Conservation (phyloP, 2,888 invertebrate species). For the Lasioglossum marginatum region DNA sequence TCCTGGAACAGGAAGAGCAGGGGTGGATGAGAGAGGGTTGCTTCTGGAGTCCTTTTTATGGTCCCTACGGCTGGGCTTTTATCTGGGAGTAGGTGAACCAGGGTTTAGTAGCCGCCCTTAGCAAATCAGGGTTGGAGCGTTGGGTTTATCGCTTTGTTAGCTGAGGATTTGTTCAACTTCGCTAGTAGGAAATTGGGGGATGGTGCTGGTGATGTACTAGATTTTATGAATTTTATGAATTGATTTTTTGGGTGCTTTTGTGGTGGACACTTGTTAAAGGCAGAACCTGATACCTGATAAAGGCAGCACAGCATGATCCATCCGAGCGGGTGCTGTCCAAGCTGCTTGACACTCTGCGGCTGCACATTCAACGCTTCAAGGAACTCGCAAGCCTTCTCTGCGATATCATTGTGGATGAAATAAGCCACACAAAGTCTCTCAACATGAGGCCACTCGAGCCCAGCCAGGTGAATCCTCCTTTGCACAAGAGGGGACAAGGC, state of each 20-base stretch:
- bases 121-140: background rate
- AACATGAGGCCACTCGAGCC: constrained; percentile 85
- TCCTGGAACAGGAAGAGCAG: constrained; percentile 60
- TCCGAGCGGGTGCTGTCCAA: constrained; percentile 86
- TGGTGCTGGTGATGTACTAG: background rate
- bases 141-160: background rate
- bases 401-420: constrained; percentile 84
- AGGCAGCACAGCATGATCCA: constrained; percentile 86
- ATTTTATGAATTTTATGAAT: background rate
- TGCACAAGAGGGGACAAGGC: constrained; percentile 85
- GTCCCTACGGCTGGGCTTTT: background rate
- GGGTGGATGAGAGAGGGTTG: background rate
- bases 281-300: constrained; percentile 82
- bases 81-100: background rate
- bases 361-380: constrained; percentile 84
- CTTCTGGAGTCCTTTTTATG: background rate
- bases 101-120: background rate
- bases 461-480: constrained; percentile 85
- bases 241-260: background rate
- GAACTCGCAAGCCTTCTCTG: constrained; percentile 82
- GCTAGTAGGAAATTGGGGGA: no score
- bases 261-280: no score
- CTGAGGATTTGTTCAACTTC: background rate
- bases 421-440: constrained; percentile 85
- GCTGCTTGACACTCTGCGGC: constrained; percentile 81